Evolutionary conservation across 1,140 invertebrate species (phyloP).

Genomic region (Drosophila kurseongensis): DNA sequence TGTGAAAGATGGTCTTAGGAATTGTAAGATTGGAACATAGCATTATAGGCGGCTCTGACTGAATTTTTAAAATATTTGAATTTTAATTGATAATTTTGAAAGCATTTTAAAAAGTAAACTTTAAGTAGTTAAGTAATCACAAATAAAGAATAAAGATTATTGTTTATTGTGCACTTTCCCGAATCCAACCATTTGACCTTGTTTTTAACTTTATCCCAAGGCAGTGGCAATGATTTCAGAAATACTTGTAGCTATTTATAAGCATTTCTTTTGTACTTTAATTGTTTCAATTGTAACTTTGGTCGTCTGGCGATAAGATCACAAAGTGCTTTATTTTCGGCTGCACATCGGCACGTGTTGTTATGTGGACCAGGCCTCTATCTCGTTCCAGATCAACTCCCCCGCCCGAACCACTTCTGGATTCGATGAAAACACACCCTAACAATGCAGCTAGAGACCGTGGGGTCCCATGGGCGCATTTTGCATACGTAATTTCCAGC

Average conservation of each 20-base stretch:
- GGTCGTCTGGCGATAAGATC: constrained; percentile 41
- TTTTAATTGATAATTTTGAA: too few relatives aligned
- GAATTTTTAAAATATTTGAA: too few relatives aligned
- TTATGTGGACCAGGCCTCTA: constrained; percentile 22
- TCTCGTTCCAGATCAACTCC: constrained; percentile 11
- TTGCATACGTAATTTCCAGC: constrained; percentile 65
- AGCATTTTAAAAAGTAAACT: too few relatives aligned
- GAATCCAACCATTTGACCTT: constrained; percentile 35
- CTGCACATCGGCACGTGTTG: constrained; percentile 54
- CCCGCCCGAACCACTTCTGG: constrained; percentile 27
- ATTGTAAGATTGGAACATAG: too few relatives aligned
- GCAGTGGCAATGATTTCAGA: constrained; percentile 14
- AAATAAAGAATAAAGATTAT: not conserved
- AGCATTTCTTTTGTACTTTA: constrained; percentile 38
- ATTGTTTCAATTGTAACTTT: constrained; percentile 50
- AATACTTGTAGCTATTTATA: constrained; percentile 32
- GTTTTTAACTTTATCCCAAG: constrained; percentile 30
- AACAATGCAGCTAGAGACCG: constrained; percentile 26
- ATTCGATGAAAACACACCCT: constrained; percentile 28
- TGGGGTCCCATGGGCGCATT: constrained; percentile 34
- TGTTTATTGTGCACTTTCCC: not conserved
- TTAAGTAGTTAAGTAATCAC: too few relatives aligned
- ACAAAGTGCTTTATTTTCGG: constrained; percentile 57
- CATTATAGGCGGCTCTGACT: too few relatives aligned
- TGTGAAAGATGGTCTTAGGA: too few relatives aligned